Base-by-base conservation (phyloP, 2,888 invertebrate species). In the Coremacera marginata region DNA sequence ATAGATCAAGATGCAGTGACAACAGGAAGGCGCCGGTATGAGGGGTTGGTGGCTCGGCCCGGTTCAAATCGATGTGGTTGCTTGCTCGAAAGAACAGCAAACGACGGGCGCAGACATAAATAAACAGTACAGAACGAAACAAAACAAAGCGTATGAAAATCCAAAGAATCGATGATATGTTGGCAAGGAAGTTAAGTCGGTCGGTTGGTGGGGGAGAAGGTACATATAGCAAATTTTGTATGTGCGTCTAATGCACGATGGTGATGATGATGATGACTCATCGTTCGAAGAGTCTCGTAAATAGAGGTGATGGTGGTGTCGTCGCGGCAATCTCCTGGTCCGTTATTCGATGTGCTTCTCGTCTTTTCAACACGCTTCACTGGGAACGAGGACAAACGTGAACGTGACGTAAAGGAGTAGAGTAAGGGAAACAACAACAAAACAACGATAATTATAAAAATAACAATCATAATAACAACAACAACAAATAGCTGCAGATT, bases 361-460 rank as follows among this genome's bases (percentile, higher is more conserved):
- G 63, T 68, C 49, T 68, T 68, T 68, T 49, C 65, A 67, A 55
- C 80, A 80, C 79, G 77, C 77, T 78, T 78, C 78, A 77, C 70
- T 77, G 78, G 76, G 79, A 82, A 82, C 81, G 81, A 82, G 82
- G 81, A 81, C 83, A 82, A 81, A 82, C 52, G 81, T 80, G 79
- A 82, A 81, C 83, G 84, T 81, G 83, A 82, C 75, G 76, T 49
- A 70, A 76, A 37, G 37, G 51, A 25, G 34, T n/a, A 60, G 25
- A 44, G 62, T 37, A 44, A 57, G 49, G 74, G 70, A 37, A 68
- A 70, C 49, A 74, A 72, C 22, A 8, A 52, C 37, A 60, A 37
- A 68, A 70, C 49, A 74, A 72, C 22, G 16, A 52, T 52, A 60
- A 77, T 52, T 63, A 68, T 68, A 75, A 74, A 19, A 67, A 65